A percentile compares a stretch with the other conserved stretches of the same genome.
phyloP scores from a whole-genome alignment of 2,888 invertebrate genomes.

The Lasioglossum vierecki region DNA sequence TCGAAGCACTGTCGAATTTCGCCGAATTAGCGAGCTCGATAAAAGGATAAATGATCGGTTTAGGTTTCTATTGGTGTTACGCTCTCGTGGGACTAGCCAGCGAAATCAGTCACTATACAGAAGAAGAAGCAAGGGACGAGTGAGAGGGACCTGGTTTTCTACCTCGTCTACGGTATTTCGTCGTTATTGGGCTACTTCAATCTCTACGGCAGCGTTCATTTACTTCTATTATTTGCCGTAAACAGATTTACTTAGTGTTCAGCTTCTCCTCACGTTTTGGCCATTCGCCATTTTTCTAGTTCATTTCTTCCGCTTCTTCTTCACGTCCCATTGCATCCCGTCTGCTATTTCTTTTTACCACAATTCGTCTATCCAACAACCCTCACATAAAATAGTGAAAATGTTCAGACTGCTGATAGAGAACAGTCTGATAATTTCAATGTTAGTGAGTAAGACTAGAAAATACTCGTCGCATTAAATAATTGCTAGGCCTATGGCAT shows the following conservation, averaged over 20 bases:
- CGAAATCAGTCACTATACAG: slow-evolving; percentile 65
- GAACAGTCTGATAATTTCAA: background rate
- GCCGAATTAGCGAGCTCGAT: slow-evolving; percentile 52
- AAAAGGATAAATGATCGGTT: slow-evolving; percentile 72
- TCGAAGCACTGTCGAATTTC: slow-evolving; percentile 24
- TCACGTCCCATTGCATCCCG: background rate
- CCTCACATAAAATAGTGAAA: background rate
- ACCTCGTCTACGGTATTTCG: slow-evolving; percentile 69
- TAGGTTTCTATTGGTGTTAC: slow-evolving; percentile 55
- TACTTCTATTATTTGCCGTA: slow-evolving; percentile 80
- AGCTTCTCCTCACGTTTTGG: slow-evolving; percentile 71
- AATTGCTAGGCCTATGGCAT: too few species aligned
- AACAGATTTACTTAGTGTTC: slow-evolving; percentile 78
- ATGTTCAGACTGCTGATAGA: background rate
- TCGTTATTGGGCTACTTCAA: slow-evolving; percentile 78
- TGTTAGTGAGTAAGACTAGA: background rate
- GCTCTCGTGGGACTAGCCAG: slow-evolving; percentile 70
- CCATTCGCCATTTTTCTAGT: slow-evolving; percentile 53
- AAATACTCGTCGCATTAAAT: background rate
- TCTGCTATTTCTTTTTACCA: background rate
- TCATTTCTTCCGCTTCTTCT: background rate
- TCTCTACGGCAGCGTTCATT: slow-evolving; percentile 78
- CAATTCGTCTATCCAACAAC: background rate
- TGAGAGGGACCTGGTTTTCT: slow-evolving; percentile 50
- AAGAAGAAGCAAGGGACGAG: slow-evolving; percentile 63